Base-by-base conservation (phyloP, 2,113 vertebrate species). In the Sylvilagus bachmani region DNA sequence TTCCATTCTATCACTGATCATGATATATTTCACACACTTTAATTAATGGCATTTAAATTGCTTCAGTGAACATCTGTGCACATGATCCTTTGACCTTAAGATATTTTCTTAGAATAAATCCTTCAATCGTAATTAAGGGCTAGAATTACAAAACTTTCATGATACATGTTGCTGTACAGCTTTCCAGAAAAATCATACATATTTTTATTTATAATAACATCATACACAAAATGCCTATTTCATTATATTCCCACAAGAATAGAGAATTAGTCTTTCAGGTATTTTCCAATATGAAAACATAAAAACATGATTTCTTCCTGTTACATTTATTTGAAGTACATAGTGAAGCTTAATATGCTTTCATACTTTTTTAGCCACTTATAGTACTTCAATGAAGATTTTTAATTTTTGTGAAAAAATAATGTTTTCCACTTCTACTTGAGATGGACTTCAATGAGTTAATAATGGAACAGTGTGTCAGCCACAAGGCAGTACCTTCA, bases 181-280 rank as follows among this genome's bases (percentile, higher is more conserved):
- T 58, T 82, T 85, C 82, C 80, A 89, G 73, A 89, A 89, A 96
- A 71, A 17, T 78, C 73, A 78, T 55, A 53, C 44, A 49, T 81
- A 19, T 36, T 86, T 85, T 81, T 81, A 27, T n/a, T 90, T 74
- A 19, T 69, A 77, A 29, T 49, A 64, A 55, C 58, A 55, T 74
- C 31, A 44, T 62, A 31, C 58, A 53, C 38, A 44, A 24, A 74
- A 6, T 75, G 36, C 25, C 10, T 64, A 24, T 77, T 84, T 91
- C 64, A 78, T 64, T 71, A 44, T 78, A 70, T 55, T 33, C 38
- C 83, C 38, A 92, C 3, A n/a, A 70, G 8, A 62, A 87, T 31
- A 10, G 27, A 90, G 9, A 21, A 49, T 29, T 75, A 6, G 0
- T 79, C 85, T 85, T 38, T 55, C 27, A 87, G 44, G 27, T 61